Conservation (phyloP, 2,113 vertebrate species). For the Tyrannus savana region DNA sequence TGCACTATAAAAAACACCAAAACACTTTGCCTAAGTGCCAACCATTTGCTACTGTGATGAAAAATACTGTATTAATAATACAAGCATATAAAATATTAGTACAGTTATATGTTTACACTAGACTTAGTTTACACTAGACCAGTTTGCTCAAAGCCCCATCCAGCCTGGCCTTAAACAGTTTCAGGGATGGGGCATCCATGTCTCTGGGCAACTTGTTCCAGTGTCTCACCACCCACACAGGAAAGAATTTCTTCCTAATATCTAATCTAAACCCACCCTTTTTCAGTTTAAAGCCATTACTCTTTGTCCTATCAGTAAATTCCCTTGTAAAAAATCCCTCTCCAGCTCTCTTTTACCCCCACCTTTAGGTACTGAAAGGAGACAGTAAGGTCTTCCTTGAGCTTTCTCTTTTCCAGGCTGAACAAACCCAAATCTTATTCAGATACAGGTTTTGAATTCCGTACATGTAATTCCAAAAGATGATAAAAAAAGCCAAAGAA, state of each 20-base stretch:
- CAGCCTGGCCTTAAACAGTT: neutral
- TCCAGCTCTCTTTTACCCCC: neutral
- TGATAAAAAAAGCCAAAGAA: neutral
- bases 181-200: neutral
- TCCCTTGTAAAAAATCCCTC: neutral
- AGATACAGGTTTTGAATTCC: constrained; percentile 16
- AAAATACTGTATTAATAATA: neutral
- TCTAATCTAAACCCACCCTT: neutral
- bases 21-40: neutral
- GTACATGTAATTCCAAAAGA: neutral
- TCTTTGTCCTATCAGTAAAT: neutral
- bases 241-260: neutral
- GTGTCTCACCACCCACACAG: neutral
- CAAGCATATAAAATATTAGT: too few relatives aligned
- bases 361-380: neutral
- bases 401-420: neutral
- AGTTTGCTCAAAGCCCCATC: neutral
- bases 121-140: neutral
- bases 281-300: neutral
- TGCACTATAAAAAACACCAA: neutral
- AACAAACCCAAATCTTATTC: neutral
- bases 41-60: neutral
- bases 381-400: neutral
- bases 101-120: too few relatives aligned
- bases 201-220: neutral